Evolutionary conservation across 1,140 invertebrate genomes (phyloP).

Genomic region (Aphidius gifuensis): DNA sequence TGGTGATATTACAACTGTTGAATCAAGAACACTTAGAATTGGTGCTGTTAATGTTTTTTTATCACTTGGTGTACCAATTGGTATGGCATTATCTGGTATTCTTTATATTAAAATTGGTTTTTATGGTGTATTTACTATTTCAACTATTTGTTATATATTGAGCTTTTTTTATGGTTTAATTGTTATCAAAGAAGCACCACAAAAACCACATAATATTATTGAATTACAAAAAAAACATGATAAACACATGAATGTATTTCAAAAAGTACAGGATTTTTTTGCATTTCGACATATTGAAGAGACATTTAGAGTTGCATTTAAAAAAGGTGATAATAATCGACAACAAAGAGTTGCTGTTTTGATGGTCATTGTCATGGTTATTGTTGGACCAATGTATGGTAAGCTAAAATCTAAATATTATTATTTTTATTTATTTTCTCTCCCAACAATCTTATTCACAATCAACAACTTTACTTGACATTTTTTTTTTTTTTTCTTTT

Average conservation of each 20-base stretch:
- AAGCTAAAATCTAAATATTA: conserved; percentile 38
- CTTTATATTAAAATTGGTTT: conserved; percentile 69
- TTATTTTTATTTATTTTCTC: neutral
- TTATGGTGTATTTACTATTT: conserved; percentile 75
- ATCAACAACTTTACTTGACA: too few relatives aligned
- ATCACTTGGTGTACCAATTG: conserved; percentile 75
- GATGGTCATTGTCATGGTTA: conserved; percentile 77
- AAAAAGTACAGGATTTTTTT: conserved; percentile 62
- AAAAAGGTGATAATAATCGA: conserved; percentile 68
- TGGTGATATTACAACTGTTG: conserved; percentile 76
- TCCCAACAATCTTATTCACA: too few relatives aligned
- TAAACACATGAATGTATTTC: conserved; percentile 42
- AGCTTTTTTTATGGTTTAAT: conserved; percentile 70
- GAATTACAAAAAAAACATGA: conserved; percentile 21
- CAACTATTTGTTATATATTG: conserved; percentile 69
- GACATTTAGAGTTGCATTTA: conserved; percentile 74
- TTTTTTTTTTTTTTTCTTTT: neutral
- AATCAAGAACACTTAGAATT: conserved; percentile 77
- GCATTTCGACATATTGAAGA: conserved; percentile 69
- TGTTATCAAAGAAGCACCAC: conserved; percentile 60
- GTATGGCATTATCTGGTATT: conserved; percentile 72
- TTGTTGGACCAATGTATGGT: conserved; percentile 80
- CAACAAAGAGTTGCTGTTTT: conserved; percentile 69
- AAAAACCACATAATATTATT: conserved; percentile 33
- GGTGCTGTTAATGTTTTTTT: conserved; percentile 81